Base-by-base conservation (phyloP, 1,140 invertebrate species). In the Holcopasites calliopsidis region DNA sequence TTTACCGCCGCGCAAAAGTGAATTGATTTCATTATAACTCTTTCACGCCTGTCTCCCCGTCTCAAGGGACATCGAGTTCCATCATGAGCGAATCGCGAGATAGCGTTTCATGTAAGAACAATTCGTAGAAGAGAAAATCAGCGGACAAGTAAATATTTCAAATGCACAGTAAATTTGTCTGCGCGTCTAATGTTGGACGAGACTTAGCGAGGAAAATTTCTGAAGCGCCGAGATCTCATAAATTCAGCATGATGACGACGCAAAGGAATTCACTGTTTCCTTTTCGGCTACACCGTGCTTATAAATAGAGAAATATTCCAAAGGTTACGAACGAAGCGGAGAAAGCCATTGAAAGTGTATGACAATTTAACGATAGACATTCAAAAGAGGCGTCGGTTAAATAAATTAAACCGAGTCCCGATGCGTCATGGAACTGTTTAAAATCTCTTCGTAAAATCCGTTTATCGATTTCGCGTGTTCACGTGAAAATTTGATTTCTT, bases 381-480 rank as follows among this genome's bases (percentile, higher is more conserved):
- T n/a, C 31, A 11, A 52, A 33, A 60, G 57, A 26, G 8, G 5
- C 18, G 35, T 38, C 61, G 60, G 57, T 74, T 44, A 50, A 54
- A 57, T 76, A 68, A 69, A 76, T 76, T 76, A 76, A 76, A 66
- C 47, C 54, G 50, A 50, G 40, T 28, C 13, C 28, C n/a, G 42
- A 58, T 47, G 31, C 73, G 42, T 76, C 64, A 26, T 35, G 52
- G 35, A 64, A 47, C n/a, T 40, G 33, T n/a, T 50, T 44, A 55
- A 74, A 74, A 76, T n/a, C 64, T 76, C 42, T 16, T 66, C 64
- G 54, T 35, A 28, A 69, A 76, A 76, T 76, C 35, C 64, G 73
- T 76, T 76, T 76, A 76, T 76, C 62, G 54, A 76, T 76, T 69
- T 60, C 73, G 35, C 65, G 23, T 35, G 44, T 69, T 33, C 54